Evolutionary conservation across 1,140 invertebrate genomes (phyloP).

Genomic region (Yoshiicerus persimilis): DNA sequence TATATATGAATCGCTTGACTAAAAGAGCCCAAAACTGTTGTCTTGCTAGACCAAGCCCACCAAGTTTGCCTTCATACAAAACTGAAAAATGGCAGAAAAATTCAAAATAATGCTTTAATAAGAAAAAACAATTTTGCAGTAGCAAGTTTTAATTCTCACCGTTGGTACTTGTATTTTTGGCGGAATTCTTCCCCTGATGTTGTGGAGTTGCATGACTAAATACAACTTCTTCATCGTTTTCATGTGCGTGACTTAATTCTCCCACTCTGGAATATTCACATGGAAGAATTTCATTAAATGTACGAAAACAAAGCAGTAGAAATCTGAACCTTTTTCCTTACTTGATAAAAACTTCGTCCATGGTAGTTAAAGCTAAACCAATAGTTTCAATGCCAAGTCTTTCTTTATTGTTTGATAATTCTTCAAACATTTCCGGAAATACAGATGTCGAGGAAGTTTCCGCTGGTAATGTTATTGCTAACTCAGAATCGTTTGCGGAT

Average conservation of each 20-base stretch:
- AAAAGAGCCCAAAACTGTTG: slow-evolving; percentile 44
- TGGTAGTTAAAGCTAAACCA: slow-evolving; percentile 47
- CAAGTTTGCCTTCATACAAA: not conserved
- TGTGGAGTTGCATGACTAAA: not conserved
- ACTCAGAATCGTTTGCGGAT: slow-evolving; percentile 19
- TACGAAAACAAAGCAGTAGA: no score
- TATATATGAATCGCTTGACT: slow-evolving; percentile 40
- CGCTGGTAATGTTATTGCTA: slow-evolving; percentile 38
- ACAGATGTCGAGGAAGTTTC: slow-evolving; percentile 23
- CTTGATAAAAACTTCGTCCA: slow-evolving; percentile 49
- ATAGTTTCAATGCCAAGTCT: slow-evolving; percentile 44
- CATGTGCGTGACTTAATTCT: not conserved
- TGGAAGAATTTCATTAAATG: not conserved
- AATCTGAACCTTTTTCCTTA: not conserved
- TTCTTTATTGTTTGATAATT: slow-evolving; percentile 35
- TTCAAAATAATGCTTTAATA: no score
- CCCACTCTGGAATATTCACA: slow-evolving; percentile 12
- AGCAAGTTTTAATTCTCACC: not conserved
- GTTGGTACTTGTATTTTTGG: not conserved
- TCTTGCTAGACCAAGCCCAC: slow-evolving; percentile 22
- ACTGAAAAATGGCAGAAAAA: not conserved
- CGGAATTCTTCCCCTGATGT: not conserved
- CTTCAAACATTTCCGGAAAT: slow-evolving; percentile 46
- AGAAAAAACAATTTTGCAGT: no score
- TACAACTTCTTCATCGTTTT: not conserved